Conservation (phyloP, 2,797 vertebrate genomes). For the Pteropus rufus region DNA sequence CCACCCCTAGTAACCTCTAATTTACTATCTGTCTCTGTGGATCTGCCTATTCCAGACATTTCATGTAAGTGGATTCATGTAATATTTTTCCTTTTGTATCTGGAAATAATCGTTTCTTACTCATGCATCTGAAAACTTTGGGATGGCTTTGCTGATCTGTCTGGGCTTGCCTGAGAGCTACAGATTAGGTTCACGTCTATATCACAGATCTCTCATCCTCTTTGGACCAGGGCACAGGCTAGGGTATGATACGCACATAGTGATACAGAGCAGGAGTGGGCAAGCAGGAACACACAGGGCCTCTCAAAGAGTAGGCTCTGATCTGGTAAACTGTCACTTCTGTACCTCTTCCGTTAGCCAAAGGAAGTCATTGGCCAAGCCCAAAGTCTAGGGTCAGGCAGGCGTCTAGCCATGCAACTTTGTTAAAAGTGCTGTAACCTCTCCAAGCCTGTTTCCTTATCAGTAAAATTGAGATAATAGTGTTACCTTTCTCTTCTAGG, state of each 20-base stretch:
- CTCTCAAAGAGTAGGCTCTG: neutral
- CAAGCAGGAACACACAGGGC: neutral
- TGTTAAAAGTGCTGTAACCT: neutral
- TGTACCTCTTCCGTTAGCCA: neutral
- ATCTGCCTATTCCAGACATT: neutral
- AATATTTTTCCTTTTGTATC: neutral
- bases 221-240: neutral
- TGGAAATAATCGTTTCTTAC: neutral
- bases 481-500: neutral
- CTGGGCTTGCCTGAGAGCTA: neutral
- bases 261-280: neutral
- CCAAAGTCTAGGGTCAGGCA: neutral
- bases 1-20: neutral
- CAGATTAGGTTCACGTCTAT: neutral
- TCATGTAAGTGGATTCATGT: neutral
- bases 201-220: neutral
- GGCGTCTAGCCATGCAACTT: neutral
- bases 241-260: neutral
- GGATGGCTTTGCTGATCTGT: neutral
- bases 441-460: neutral
- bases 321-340: neutral
- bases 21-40: neutral
- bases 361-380: neutral
- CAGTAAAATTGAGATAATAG: neutral
- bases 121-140: neutral